phyloP scores from a whole-genome alignment of 2,113 vertebrate genomes.

The rat (Rattus norvegicus) region DNA sequence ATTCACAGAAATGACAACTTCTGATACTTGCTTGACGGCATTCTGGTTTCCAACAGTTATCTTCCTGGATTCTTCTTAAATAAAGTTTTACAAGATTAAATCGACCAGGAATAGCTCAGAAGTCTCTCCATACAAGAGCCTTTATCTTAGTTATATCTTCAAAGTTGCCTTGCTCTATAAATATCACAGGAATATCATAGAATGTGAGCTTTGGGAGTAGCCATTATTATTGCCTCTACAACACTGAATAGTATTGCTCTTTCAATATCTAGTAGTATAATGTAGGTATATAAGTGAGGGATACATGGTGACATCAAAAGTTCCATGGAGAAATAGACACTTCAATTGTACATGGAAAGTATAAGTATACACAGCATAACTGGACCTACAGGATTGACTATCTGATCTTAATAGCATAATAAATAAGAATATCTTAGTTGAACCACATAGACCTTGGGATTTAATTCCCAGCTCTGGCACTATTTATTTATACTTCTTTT shows the following conservation, averaged over 20 bases:
- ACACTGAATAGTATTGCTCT: background rate
- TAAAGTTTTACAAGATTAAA: no score
- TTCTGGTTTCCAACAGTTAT: background rate
- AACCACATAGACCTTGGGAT: background rate
- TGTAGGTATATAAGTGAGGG: background rate
- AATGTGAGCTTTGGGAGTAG: background rate
- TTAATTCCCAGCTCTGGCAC: background rate
- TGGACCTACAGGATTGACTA: background rate
- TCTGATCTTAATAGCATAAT: background rate
- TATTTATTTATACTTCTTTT: background rate
- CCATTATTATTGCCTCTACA: background rate
- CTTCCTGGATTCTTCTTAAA: background rate
- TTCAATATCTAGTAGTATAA: background rate
- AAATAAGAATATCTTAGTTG: background rate
- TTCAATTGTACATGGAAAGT: background rate
- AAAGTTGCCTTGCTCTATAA: background rate
- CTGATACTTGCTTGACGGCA: background rate
- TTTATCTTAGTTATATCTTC: background rate
- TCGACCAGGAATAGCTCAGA: accelerated
- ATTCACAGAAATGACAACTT: background rate
- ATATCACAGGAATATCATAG: background rate
- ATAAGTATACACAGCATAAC: background rate
- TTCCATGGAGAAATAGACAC: background rate
- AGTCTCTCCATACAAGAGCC: background rate
- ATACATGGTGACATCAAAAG: background rate